Conservation (phyloP, 1,140 invertebrate genomes). For the Drosophila erecta region DNA sequence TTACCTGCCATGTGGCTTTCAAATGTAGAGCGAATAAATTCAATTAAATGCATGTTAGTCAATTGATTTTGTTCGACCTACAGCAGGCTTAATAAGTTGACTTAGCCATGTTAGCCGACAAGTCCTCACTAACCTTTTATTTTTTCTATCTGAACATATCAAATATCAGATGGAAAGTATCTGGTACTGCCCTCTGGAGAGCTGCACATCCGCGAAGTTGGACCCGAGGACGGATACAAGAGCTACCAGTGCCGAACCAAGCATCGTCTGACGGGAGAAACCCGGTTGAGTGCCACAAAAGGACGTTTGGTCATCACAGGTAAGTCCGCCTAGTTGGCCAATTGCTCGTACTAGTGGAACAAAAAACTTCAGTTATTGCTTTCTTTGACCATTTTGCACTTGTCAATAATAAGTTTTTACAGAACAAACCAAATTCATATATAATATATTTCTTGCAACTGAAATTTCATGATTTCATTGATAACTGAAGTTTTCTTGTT, state of each 20-base stretch:
- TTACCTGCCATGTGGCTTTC: conserved; percentile 52
- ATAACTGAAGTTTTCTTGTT: conserved; percentile 37
- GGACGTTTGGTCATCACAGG: conserved; percentile 97
- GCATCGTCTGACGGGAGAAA: conserved; percentile 96
- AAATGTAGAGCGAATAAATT: conserved; percentile 34
- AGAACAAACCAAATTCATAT: too few relatives aligned
- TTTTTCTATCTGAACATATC: conserved; percentile 7
- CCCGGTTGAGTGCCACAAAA: conserved; percentile 95
- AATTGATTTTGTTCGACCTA: conserved; percentile 32
- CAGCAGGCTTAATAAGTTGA: not conserved
- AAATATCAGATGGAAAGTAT: conserved; percentile 93
- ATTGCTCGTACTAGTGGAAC: conserved; percentile 7
- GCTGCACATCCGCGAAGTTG: conserved; percentile 96
- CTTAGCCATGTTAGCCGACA: too few relatives aligned
- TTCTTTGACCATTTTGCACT: not conserved
- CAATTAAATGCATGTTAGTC: conserved; percentile 38
- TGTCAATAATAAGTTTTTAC: not conserved
- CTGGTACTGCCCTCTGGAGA: conserved; percentile 96
- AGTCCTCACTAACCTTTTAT: conserved; percentile 41
- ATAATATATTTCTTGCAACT: not conserved
- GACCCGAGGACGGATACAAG: conserved; percentile 96
- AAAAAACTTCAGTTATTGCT: conserved; percentile 37
- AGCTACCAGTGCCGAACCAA: conserved; percentile 97
- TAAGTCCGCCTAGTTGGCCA: conserved; percentile 87
- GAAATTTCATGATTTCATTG: too few relatives aligned